These are phyloP conservation scores for Equus quagga DNA, from an alignment of 2,113 vertebrate species.

Conservation along the genomic window DNA sequence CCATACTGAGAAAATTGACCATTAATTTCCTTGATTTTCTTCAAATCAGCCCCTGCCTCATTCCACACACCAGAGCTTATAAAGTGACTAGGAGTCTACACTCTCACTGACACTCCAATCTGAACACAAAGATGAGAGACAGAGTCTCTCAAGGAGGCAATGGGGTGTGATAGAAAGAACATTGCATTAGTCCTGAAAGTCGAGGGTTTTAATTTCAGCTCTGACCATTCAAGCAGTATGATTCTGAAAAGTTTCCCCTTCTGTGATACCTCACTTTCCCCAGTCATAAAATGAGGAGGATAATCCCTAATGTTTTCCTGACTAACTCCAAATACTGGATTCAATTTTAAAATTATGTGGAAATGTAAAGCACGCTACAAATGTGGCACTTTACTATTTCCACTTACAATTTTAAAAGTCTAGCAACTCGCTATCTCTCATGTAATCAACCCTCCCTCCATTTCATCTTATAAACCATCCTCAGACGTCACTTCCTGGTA, in stretches of 20 bases:
- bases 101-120: background rate
- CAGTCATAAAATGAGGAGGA: background rate
- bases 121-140: conserved; percentile 16
- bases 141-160: background rate
- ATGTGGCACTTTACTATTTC: background rate
- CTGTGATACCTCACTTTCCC: background rate
- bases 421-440: background rate
- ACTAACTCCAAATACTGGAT: background rate
- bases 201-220: background rate
- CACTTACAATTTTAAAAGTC: background rate
- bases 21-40: conserved; percentile 74
- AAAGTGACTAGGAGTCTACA: conserved; percentile 17
- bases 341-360: background rate
- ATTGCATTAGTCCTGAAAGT: background rate
- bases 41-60: conserved; percentile 11
- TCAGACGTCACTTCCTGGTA: background rate
- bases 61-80: background rate
- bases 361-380: background rate
- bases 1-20: conserved; percentile 60
- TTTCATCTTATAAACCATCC: fast-evolving
- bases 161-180: background rate
- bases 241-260: background rate
- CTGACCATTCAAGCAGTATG: background rate
- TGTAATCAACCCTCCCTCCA: background rate
- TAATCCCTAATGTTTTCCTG: background rate